A percentile compares a stretch with the other conserved stretches of the same genome.
These are phyloP conservation scores for Ethmia dodecea DNA, from an alignment of 2,888 invertebrate genomes.

Conservation along the genomic window DNA sequence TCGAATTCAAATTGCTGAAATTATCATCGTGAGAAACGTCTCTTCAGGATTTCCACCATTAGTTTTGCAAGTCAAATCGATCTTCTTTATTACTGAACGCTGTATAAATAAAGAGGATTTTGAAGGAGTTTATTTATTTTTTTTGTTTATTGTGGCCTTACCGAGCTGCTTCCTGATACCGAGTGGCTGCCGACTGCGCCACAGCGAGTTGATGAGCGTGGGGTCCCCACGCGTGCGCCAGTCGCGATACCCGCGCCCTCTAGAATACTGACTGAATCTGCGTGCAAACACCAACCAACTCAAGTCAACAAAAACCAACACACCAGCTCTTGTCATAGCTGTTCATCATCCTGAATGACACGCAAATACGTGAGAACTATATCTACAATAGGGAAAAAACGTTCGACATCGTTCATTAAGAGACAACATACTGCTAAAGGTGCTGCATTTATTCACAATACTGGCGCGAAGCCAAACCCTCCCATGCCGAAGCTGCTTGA, in stretches of 20 bases:
- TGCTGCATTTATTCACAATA: constrained; percentile 43
- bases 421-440: constrained; percentile 55
- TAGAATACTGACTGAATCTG: constrained; percentile 78
- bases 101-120: neutral
- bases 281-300: constrained; percentile 39
- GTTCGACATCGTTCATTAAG: constrained; percentile 49
- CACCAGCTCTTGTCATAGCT: too few relatives aligned
- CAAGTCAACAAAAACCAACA: neutral
- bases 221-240: constrained; percentile 84
- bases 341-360: too few relatives aligned
- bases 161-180: constrained; percentile 82
- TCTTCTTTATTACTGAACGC: neutral
- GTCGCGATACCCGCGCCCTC: constrained; percentile 82
- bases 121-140: neutral
- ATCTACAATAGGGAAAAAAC: constrained; percentile 49
- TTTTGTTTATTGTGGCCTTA: constrained; percentile 32
- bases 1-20: too few relatives aligned
- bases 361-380: constrained; percentile 33
- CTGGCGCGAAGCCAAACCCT: constrained; percentile 63
- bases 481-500: constrained; percentile 59
- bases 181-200: constrained; percentile 85
- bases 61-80: too few relatives aligned
- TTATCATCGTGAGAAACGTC: too few relatives aligned
- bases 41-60: too few relatives aligned
- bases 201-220: constrained; percentile 83